Evolutionary conservation across 2,888 invertebrate species (phyloP).

Genomic region (Acrobasis consociella): DNA sequence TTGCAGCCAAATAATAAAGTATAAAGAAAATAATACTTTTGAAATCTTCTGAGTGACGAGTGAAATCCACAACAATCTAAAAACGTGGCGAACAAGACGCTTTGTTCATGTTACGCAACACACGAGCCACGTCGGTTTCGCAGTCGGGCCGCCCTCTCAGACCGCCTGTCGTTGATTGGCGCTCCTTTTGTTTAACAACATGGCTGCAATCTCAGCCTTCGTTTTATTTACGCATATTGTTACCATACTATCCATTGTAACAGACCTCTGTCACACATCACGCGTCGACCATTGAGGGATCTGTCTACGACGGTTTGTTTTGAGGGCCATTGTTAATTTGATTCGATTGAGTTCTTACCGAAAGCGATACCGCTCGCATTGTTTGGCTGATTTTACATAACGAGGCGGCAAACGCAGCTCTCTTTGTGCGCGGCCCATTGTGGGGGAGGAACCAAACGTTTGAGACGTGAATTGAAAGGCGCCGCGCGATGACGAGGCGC

Average conservation of each 20-base stretch:
- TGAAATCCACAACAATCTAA: neutral
- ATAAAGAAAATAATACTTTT: constrained; percentile 36
- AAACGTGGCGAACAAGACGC: neutral
- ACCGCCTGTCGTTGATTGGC: constrained; percentile 37
- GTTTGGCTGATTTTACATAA: constrained; percentile 79
- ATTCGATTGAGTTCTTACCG: constrained; percentile 75
- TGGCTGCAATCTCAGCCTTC: constrained; percentile 38
- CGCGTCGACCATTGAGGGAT: constrained; percentile 28
- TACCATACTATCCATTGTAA: constrained; percentile 32
- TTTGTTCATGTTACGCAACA: constrained; percentile 10
- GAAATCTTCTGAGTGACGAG: neutral
- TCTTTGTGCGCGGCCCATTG: constrained; percentile 65
- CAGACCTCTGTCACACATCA: constrained; percentile 21
- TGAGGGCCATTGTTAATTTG: constrained; percentile 73
- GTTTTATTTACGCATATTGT: constrained; percentile 43
- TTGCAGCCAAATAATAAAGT: constrained; percentile 27
- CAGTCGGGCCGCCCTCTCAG: constrained; percentile 13
- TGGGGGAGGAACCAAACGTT: constrained; percentile 74
- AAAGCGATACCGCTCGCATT: constrained; percentile 75
- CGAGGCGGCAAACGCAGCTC: constrained; percentile 72
- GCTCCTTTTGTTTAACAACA: constrained; percentile 44
- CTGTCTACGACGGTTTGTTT: constrained; percentile 48
- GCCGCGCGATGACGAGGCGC: constrained; percentile 78
- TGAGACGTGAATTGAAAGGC: constrained; percentile 77
- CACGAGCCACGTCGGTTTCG: constrained; percentile 23